phyloP scores from a whole-genome alignment of 1,140 invertebrate species.

The Plodia interpunctella region DNA sequence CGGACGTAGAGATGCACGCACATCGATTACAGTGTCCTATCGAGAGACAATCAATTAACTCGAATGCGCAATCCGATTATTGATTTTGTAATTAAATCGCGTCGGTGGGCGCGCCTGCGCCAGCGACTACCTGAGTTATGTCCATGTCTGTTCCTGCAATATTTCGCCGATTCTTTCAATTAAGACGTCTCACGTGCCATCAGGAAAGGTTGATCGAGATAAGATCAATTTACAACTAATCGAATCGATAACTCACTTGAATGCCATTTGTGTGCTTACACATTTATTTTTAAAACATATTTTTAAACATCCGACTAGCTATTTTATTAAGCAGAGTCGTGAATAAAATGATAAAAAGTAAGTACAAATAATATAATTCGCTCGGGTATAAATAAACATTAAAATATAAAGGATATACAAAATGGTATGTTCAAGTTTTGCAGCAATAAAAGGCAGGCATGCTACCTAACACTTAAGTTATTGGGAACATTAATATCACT shows the following conservation, averaged over 20 bases:
- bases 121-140: not conserved
- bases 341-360: slow-evolving; percentile 3
- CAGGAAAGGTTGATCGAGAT: slow-evolving; percentile 5
- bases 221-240: slow-evolving; percentile 4
- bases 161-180: slow-evolving; percentile 7
- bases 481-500: slow-evolving; percentile 38
- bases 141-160: slow-evolving; percentile 1
- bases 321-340: not conserved
- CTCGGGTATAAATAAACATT: not conserved
- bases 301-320: not conserved
- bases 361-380: not conserved
- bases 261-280: not conserved
- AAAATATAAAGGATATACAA: not conserved
- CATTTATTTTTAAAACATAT: not conserved
- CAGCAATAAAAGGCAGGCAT: slow-evolving; percentile 12
- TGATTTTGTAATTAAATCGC: slow-evolving; percentile 70
- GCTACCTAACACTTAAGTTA: slow-evolving; percentile 22
- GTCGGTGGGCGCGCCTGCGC: slow-evolving; percentile 33
- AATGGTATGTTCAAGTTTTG: slow-evolving; percentile 13
- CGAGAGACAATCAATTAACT: slow-evolving; percentile 58
- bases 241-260: not conserved
- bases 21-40: slow-evolving; percentile 40
- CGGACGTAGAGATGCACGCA: slow-evolving; percentile 34
- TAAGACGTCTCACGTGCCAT: slow-evolving; percentile 5
- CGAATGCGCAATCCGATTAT: slow-evolving; percentile 57